These are phyloP conservation scores for Fistularia commersonii DNA, from an alignment of 2,797 vertebrate genomes.

Conservation along the genomic window DNA sequence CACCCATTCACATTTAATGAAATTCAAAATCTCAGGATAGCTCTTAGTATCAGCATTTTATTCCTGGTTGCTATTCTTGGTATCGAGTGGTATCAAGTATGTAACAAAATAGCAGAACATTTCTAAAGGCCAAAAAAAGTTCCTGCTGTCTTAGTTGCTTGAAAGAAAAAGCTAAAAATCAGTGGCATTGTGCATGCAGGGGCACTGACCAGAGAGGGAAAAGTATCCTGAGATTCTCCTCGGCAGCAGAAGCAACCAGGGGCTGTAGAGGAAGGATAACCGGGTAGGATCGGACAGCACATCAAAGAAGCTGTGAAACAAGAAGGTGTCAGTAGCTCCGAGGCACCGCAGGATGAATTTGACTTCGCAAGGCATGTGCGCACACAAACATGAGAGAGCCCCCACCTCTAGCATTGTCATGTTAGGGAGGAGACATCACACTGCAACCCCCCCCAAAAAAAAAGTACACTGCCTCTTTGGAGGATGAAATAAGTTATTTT, in stretches of 20 bases:
- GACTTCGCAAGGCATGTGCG: constrained; percentile 9
- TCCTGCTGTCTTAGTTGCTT: too few relatives aligned
- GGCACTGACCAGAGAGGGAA: constrained; percentile 45
- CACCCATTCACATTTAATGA: too few relatives aligned
- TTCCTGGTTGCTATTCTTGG: too few relatives aligned
- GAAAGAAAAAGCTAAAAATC: too few relatives aligned
- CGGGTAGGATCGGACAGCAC: constrained; percentile 31
- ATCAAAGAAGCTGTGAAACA: constrained; percentile 45
- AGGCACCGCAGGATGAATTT: constrained; percentile 35
- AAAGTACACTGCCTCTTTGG: constrained; percentile 20
- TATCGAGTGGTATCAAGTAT: too few relatives aligned
- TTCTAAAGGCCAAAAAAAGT: too few relatives aligned
- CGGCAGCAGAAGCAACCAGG: constrained; percentile 9
- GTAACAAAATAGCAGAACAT: too few relatives aligned
- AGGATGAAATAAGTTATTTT: constrained; percentile 53
- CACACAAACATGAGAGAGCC: constrained; percentile 3
- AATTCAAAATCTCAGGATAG: too few relatives aligned
- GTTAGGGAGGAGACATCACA: constrained; percentile 16
- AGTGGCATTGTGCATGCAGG: too few relatives aligned
- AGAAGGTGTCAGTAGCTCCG: constrained; percentile 43
- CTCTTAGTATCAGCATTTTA: too few relatives aligned
- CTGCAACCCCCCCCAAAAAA: too few relatives aligned
- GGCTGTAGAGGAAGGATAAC: constrained; percentile 18
- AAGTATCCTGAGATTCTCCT: constrained; percentile 15
- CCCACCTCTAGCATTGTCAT: constrained; percentile 27